These are phyloP conservation scores for Schizotus pectinicornis DNA, from an alignment of 2,888 invertebrate species.

Conservation along the genomic window DNA sequence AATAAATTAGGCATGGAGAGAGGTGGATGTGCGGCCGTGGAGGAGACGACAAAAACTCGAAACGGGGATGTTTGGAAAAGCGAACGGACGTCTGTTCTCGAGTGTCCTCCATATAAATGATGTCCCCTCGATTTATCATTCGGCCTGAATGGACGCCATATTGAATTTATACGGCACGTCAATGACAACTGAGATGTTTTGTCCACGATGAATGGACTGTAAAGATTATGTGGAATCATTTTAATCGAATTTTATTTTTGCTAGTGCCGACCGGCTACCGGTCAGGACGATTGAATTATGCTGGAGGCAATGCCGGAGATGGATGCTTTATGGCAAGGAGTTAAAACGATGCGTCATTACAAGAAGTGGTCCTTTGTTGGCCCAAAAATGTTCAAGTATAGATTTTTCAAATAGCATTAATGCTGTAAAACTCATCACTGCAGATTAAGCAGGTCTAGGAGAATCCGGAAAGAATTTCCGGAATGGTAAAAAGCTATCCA, in stretches of 20 bases:
- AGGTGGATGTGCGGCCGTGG: conserved; percentile 11
- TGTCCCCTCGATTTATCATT: conserved; percentile 48
- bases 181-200: conserved; percentile 46
- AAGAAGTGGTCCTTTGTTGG: too few species aligned
- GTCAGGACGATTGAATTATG: too few species aligned
- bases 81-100: conserved; percentile 30
- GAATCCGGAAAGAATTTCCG: too few species aligned
- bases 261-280: too few species aligned
- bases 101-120: conserved; percentile 40
- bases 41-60: conserved; percentile 18
- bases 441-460: too few species aligned
- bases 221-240: conserved; percentile 41
- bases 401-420: too few species aligned
- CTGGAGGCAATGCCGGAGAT: too few species aligned
- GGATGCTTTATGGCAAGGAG: too few species aligned
- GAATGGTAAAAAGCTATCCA: too few species aligned
- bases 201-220: conserved; percentile 42
- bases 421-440: too few species aligned
- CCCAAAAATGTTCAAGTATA: too few species aligned
- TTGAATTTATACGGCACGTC: conserved; percentile 47
- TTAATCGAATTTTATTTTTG: conserved; percentile 38
- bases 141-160: conserved; percentile 45
- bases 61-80: conserved; percentile 21
- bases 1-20: conserved; percentile 30
- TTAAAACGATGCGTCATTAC: too few species aligned